Evolutionary conservation across 2,113 vertebrate genomes (phyloP).

Genomic region (Callipepla squamata): DNA sequence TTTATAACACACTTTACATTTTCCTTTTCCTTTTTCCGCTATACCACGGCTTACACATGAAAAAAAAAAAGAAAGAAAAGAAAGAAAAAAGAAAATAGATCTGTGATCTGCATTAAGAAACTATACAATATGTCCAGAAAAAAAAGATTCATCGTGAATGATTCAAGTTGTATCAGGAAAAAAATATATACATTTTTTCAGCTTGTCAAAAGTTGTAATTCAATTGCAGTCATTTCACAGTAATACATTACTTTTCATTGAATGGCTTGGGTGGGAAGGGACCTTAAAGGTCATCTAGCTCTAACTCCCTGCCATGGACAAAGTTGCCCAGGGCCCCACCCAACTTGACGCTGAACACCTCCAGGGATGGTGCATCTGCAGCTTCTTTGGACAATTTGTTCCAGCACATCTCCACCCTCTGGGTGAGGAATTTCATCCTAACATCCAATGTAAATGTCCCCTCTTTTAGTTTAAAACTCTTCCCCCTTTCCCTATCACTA

Average conservation of each 20-base stretch:
- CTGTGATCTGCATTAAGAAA: background rate
- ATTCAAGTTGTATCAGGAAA: background rate
- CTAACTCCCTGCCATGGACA: background rate
- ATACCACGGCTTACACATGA: background rate
- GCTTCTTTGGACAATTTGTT: background rate
- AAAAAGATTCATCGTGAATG: background rate
- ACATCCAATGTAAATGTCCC: too few relatives aligned
- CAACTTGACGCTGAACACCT: background rate
- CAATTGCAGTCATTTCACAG: slow-evolving; percentile 25
- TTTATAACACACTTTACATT: background rate
- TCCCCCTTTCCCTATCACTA: too few relatives aligned
- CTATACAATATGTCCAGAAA: background rate
- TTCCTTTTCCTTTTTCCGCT: accelerated
- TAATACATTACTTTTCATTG: slow-evolving; percentile 48
- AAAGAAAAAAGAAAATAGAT: too few relatives aligned
- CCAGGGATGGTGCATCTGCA: background rate
- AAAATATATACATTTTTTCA: background rate
- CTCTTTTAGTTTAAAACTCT: too few relatives aligned
- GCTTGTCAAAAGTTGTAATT: slow-evolving; percentile 4
- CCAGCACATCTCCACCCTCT: too few relatives aligned
- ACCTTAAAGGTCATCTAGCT: background rate
- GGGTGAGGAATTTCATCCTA: too few relatives aligned
- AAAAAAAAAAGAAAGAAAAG: background rate
- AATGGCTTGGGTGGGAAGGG: background rate
- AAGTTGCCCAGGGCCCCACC: background rate